Base-by-base conservation (phyloP, 2,888 invertebrate genomes). In the Cryptocheilus praepositus region DNA sequence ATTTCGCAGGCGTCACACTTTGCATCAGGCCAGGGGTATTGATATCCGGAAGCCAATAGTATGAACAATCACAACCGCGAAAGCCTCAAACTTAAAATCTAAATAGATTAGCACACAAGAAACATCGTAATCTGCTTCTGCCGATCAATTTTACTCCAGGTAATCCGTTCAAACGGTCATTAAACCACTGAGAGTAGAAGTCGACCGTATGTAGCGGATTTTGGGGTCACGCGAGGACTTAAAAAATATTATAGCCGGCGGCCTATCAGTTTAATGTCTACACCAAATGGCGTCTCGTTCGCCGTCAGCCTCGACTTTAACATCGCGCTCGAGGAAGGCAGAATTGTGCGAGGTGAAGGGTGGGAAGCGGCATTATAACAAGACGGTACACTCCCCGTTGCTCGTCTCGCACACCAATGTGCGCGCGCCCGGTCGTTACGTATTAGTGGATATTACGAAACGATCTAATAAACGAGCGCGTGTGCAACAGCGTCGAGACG, bases 181-280 rank as follows among this genome's bases (percentile, higher is more conserved):
- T 45, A 45, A 7, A 16, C 4, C 3, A 45, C 8, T 16, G 3
- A 7, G 8, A 45, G 25, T 5, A 25, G 25, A 5, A 25, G 25
- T 25, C 25, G 5, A 5, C 25, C 2, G 25, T 25, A 25, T 5
- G 25, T 25, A 5, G 5, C 25, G 3, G 25, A 25, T 3, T 45
- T 15, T 5, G 43, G 3, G 15, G 19, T 45, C 57, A 63, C 58
- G 55, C 49, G 63, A 59, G 46, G n/a, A 16, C 67, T 36, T 16
- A 61, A 73, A 78, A 72, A 78, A 78, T 72, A 71, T 67, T 70
- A 70, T 73, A 71, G 75, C 73, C 58, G 71, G 73, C 54, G 67
- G 65, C 63, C 67, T 79, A 76, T 76, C 74, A 57, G 70, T 71
- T 79, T 76, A 79, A 79, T 65, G 76, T 58, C 66, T 67, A 55